These are phyloP conservation scores for Pteronotus mesoamericanus DNA, from an alignment of 2,797 vertebrate species.

Conservation along the genomic window DNA sequence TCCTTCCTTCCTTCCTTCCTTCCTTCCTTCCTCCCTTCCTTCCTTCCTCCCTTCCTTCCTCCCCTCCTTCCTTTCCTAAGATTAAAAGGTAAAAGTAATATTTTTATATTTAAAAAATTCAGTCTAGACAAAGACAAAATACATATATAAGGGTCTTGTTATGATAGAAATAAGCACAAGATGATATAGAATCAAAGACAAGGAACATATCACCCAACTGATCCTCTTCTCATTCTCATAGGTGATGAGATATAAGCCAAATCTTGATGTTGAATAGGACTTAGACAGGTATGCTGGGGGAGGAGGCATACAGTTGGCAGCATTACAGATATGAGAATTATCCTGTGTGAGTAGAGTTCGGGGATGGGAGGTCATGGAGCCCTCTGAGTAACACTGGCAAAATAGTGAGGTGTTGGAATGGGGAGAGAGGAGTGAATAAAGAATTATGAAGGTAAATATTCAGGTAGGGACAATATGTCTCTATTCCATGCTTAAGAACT, in stretches of 20 bases:
- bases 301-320: fast-evolving
- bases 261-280: neutral
- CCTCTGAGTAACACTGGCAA: neutral
- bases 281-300: neutral
- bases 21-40: too few species aligned
- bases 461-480: neutral
- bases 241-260: neutral
- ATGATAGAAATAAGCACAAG: neutral
- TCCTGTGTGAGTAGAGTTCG: neutral
- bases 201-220: neutral
- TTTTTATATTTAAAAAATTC: neutral
- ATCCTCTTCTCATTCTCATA: neutral
- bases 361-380: neutral
- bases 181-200: neutral
- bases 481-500: neutral
- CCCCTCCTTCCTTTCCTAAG: neutral
- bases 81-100: neutral
- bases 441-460: neutral
- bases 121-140: neutral
- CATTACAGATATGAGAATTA: neutral
- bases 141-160: neutral
- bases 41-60: too few species aligned
- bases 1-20: too few species aligned
- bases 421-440: neutral
- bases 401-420: neutral